Percentiles rank a stretch among this genome's conserved stretches.
phyloP scores from a whole-genome alignment of 2,797 vertebrate genomes.

The Sus cebifrons region DNA sequence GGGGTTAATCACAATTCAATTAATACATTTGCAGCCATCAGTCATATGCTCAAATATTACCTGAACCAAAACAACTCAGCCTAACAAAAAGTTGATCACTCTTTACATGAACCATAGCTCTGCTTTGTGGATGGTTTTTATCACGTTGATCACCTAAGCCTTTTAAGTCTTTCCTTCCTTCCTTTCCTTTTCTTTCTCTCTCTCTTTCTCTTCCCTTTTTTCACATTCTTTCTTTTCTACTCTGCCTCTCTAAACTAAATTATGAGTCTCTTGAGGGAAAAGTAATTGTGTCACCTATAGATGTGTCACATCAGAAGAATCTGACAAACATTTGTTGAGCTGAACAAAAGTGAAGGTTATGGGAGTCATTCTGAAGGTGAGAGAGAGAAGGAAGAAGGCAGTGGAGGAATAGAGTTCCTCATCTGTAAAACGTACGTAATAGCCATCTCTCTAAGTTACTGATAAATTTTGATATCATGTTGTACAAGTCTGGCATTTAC shows the following conservation, averaged over 20 bases:
- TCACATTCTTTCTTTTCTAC: too few relatives aligned
- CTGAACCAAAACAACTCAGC: background rate
- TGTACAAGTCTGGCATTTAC: background rate
- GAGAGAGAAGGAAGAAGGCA: background rate
- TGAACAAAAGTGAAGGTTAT: background rate
- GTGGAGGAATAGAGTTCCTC: background rate
- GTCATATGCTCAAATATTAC: background rate
- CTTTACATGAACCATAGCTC: background rate
- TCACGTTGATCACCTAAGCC: background rate
- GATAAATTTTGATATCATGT: background rate
- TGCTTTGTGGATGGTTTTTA: background rate
- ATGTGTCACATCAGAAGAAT: background rate
- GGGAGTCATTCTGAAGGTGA: background rate
- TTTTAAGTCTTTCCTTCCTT: background rate
- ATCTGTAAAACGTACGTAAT: background rate
- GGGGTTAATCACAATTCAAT: background rate
- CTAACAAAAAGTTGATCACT: background rate
- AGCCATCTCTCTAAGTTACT: background rate
- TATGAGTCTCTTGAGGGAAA: slow-evolving; percentile 11
- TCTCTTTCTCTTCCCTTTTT: background rate
- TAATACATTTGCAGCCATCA: background rate
- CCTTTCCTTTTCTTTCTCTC: background rate
- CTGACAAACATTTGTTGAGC: background rate
- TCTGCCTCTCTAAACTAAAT: background rate
- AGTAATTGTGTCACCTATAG: background rate